Conservation (phyloP, 2,888 invertebrate genomes). For the Drosophila prolongata region DNA sequence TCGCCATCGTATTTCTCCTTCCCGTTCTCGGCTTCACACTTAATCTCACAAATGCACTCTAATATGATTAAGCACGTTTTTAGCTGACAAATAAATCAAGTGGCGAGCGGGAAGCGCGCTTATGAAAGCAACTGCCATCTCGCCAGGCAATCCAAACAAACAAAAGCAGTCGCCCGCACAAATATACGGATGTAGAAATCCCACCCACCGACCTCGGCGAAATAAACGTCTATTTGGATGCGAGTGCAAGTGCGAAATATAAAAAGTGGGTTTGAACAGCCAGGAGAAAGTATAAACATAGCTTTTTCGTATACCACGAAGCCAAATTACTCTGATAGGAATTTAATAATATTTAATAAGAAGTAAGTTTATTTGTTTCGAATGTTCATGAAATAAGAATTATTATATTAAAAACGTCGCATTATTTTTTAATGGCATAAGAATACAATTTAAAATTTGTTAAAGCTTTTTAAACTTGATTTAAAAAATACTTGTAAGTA, state of each 20-base stretch:
- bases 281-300: constrained; percentile 23
- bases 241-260: constrained; percentile 42
- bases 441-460: background rate
- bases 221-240: constrained; percentile 42
- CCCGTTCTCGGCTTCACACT: constrained; percentile 48
- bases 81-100: constrained; percentile 78
- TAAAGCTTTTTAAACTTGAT: background rate
- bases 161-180: constrained; percentile 53
- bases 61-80: constrained; percentile 82
- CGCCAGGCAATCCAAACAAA: constrained; percentile 54
- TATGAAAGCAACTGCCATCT: constrained; percentile 55
- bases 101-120: constrained; percentile 61
- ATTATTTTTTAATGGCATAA: too few relatives aligned
- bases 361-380: too few relatives aligned
- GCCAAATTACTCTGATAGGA: constrained; percentile 10
- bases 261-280: constrained; percentile 49
- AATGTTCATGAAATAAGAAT: too few relatives aligned
- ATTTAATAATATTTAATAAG: background rate
- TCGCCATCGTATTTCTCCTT: constrained; percentile 24
- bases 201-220: constrained; percentile 28
- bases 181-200: constrained; percentile 19
- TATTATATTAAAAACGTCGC: too few relatives aligned
- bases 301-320: constrained; percentile 11
- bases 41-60: constrained; percentile 80
- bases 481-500: background rate